A percentile compares a stretch with the other conserved stretches of the same genome.
Evolutionary conservation across 2,797 vertebrate genomes (phyloP).

Genomic region (Centropyge bicolor): DNA sequence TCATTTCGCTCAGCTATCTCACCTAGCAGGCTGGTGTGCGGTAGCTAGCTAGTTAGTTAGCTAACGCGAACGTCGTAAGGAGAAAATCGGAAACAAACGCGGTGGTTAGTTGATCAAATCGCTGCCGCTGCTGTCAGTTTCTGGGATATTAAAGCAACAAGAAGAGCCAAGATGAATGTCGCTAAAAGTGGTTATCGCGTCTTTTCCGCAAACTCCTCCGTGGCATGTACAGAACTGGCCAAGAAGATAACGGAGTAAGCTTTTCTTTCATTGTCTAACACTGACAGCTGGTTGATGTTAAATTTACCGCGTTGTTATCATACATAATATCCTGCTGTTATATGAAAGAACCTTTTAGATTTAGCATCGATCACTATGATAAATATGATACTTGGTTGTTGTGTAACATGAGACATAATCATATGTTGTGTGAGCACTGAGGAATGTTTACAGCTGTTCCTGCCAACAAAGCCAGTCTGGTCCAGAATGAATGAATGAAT

Average conservation of each 20-base stretch:
- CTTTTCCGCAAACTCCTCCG: slow-evolving; percentile 96
- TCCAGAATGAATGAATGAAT: background rate
- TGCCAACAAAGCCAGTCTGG: background rate
- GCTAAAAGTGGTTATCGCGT: slow-evolving; percentile 95
- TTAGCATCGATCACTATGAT: background rate
- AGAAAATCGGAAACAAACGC: slow-evolving; percentile 8
- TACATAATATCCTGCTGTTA: too few species aligned
- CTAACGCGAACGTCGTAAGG: slow-evolving; percentile 35
- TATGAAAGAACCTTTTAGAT: background rate
- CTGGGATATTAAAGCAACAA: background rate
- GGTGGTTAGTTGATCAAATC: background rate
- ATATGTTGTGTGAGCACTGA: background rate
- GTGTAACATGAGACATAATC: background rate
- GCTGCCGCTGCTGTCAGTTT: background rate
- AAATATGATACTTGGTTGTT: background rate
- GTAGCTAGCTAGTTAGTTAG: slow-evolving; percentile 26
- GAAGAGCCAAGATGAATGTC: slow-evolving; percentile 89
- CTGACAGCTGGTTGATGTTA: background rate
- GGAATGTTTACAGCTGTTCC: background rate
- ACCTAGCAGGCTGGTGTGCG: slow-evolving; percentile 3
- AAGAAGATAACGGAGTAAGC: slow-evolving; percentile 96
- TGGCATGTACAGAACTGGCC: slow-evolving; percentile 95
- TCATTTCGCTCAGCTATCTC: background rate
- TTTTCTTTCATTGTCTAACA: background rate
- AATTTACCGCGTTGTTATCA: background rate